phyloP scores from a whole-genome alignment of 2,888 invertebrate genomes.

The Gordius sp. region DNA sequence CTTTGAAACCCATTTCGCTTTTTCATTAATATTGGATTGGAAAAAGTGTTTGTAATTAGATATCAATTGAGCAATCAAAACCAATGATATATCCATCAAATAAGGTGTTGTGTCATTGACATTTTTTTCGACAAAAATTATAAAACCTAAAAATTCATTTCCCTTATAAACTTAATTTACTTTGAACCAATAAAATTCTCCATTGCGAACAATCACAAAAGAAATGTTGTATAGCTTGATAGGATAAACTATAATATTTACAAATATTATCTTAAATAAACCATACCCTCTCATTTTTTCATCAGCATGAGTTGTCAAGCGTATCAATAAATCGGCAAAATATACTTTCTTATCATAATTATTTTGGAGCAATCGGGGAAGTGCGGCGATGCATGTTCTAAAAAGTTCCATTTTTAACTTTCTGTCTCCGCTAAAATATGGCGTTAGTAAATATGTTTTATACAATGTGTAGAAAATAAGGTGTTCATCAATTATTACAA shows the following conservation, averaged over 20 bases:
- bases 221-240: slow-evolving; percentile 74
- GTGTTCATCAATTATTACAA: too few relatives aligned
- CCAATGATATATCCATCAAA: slow-evolving; percentile 65
- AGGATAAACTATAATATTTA: slow-evolving; percentile 39
- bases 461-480: too few relatives aligned
- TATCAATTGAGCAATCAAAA: slow-evolving; percentile 65
- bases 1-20: not conserved
- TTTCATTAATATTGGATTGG: slow-evolving; percentile 18
- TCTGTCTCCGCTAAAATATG: slow-evolving; percentile 51
- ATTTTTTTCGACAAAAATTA: slow-evolving; percentile 73
- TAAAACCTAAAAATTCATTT: slow-evolving; percentile 40
- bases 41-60: slow-evolving; percentile 70
- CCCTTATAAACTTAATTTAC: slow-evolving; percentile 24
- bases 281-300: slow-evolving; percentile 58
- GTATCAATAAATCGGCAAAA: slow-evolving; percentile 65
- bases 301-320: slow-evolving; percentile 88
- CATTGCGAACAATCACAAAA: slow-evolving; percentile 86
- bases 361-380: slow-evolving; percentile 83
- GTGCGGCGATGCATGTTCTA: slow-evolving; percentile 87
- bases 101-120: slow-evolving; percentile 63
- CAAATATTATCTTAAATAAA: slow-evolving; percentile 15
- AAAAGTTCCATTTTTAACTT: slow-evolving; percentile 92
- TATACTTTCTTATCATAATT: slow-evolving; percentile 68
- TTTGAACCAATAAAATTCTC: slow-evolving; percentile 66
- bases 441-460: too few relatives aligned